phyloP scores from a whole-genome alignment of 2,888 invertebrate genomes.

The Gisinianus flammeolus region DNA sequence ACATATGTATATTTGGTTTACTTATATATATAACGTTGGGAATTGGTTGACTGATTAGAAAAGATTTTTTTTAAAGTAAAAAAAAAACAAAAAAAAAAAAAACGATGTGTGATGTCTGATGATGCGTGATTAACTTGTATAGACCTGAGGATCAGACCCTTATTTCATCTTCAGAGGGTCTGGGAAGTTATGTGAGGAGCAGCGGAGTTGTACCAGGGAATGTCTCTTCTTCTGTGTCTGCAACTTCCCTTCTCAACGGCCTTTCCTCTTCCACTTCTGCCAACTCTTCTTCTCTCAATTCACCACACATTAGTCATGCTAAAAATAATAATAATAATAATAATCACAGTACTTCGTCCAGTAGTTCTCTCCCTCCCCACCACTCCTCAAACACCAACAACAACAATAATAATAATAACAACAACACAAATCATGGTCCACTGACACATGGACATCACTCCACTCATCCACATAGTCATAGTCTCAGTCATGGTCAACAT shows the following conservation, averaged over 20 bases:
- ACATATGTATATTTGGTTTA: too few species aligned
- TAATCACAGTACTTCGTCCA: constrained; percentile 34
- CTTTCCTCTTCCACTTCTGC: constrained; percentile 42
- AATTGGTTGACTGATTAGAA: neutral
- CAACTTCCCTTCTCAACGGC: constrained; percentile 36
- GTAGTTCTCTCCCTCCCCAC: constrained; percentile 21
- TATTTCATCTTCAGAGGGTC: constrained; percentile 31
- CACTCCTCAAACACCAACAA: neutral
- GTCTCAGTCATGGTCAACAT: constrained; percentile 37
- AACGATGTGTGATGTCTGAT: constrained; percentile 27
- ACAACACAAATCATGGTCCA: constrained; percentile 2
- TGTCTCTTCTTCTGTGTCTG: constrained; percentile 29
- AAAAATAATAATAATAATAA: constrained; percentile 29
- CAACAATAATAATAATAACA: neutral
- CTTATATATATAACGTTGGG: neutral
- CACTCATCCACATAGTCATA: constrained; percentile 23
- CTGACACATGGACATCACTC: constrained; percentile 26
- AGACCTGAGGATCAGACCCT: constrained; percentile 40
- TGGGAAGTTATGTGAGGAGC: constrained; percentile 39
- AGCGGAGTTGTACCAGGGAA: constrained; percentile 18
- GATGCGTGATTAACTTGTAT: constrained; percentile 34
- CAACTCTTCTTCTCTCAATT: constrained; percentile 36
- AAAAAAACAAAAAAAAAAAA: constrained; percentile 3
- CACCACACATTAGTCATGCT: constrained; percentile 33
- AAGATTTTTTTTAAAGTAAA: constrained; percentile 20